Base-by-base conservation (phyloP, 2,888 invertebrate genomes). In the Heliconius aoede region DNA sequence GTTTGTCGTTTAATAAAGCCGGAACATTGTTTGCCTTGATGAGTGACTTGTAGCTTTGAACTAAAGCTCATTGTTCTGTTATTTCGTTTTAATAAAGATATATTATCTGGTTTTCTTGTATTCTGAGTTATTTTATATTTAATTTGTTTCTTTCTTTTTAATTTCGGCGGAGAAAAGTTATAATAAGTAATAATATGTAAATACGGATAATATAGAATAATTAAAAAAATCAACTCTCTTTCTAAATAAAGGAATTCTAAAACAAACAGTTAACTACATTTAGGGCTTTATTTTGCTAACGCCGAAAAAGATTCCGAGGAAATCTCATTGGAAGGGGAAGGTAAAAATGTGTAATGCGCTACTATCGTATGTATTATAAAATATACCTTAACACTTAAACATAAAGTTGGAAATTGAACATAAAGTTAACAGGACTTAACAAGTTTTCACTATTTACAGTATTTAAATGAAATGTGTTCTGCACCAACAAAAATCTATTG, bases 231-330 rank as follows among this genome's bases (percentile, higher is more conserved):
- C 3, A 60, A 18, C 61, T 62, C 21, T 30, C 9, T 5, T 21
- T 13, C 26, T 1, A 21, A 67, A 15, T 21, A n/a, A n/a, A n/a
- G 9, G n/a, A 61, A 46, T n/a, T 46, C 9, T 46, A 61, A 72
- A 67, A 67, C 64, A 73, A 78, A 76, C 46, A 78, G 62, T 67
- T 71, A 11, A 64, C 32, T 36, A 36, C 71, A 36, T 65, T 78
- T 65, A 76, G 58, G 32, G 24, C 71, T 51, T 36, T 21, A 73
- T 76, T 73, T 69, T 61, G 76, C 73, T 69, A 72, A 78, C 64
- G n/a, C 32, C 26, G 71, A 76, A 71, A 73, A 76, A 68, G 69
- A 61, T 73, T 69, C 32, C 9, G 21, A 71, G 73, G 21, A 76
- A 78, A 68, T 73, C 55, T 76, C 73, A 15, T 61, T 69, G 9